Conservation (phyloP, 1,140 invertebrate genomes). For the Euura lappo region DNA sequence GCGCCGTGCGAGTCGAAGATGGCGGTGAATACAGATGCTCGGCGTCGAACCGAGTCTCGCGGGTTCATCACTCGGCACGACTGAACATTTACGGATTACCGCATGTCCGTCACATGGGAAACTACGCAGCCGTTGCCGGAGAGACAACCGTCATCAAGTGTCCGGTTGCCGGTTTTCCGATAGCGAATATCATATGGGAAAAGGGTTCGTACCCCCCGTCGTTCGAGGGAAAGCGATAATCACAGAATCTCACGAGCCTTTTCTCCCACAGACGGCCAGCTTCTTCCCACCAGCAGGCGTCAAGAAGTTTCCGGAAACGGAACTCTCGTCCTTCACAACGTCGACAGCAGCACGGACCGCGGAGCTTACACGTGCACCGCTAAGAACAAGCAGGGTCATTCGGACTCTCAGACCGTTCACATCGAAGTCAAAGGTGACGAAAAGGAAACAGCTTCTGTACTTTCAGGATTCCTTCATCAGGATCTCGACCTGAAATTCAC, state of each 20-base stretch:
- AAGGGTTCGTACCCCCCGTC: constrained; percentile 69
- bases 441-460: too few relatives aligned
- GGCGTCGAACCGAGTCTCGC: constrained; percentile 81
- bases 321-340: constrained; percentile 71
- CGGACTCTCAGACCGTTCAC: constrained; percentile 80
- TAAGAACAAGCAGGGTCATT: constrained; percentile 81
- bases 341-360: constrained; percentile 79
- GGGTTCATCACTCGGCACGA: constrained; percentile 78
- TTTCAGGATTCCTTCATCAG: too few relatives aligned
- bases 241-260: constrained; percentile 36
- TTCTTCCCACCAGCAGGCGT: constrained; percentile 83
- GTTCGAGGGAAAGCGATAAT: not conserved
- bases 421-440: constrained; percentile 79
- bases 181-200: constrained; percentile 87
- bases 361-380: constrained; percentile 90
- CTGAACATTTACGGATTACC: constrained; percentile 92
- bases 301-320: constrained; percentile 89
- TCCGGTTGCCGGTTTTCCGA: constrained; percentile 92
- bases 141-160: constrained; percentile 87
- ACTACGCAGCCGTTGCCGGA: constrained; percentile 88
- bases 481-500: too few relatives aligned
- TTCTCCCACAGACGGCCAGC: constrained; percentile 71
- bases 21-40: constrained; percentile 90
- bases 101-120: constrained; percentile 88
- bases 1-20: constrained; percentile 85